Base-by-base conservation (phyloP, 2,797 vertebrate species). In the Sebastes wilsoni region DNA sequence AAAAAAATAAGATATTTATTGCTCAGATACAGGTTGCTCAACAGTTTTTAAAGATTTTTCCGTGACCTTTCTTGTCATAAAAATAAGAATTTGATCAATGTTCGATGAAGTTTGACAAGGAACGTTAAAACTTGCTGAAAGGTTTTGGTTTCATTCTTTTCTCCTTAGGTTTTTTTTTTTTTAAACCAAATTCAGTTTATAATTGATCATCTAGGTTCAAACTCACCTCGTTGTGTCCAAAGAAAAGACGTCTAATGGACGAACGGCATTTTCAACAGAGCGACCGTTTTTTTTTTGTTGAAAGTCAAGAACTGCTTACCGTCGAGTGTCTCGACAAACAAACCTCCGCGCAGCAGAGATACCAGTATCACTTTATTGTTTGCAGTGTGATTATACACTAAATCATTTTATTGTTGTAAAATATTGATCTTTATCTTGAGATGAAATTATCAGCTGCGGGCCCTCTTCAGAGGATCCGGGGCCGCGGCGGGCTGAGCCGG, bases 341-440 rank as follows among this genome's bases (percentile, higher is more conserved):
- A 20, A 56, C 22, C 42, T n/a, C 18, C 55, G 0, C 2, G 1
- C 64, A 2, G 61, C 67, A 13, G 22, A 52, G 27, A 22, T 16
- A 20, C 8, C 54, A 4, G 9, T n/a, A 2, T 36, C 79, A 1
- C 56, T 13, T n/a, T 4, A 8, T 11, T 88, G 81, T 91, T 89
- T 91, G 84, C 65, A 1, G 56, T 86, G 82, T 73, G 66, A 89
- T 86, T 77, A 73, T 22, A 56, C 64, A 70, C 79, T 66, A 81
- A 83, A 85, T 87, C 54, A 81, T 76, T 82, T 78, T 66, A 61
- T 82, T 78, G 77, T 87, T 85, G 66, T 78, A 80, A 89, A 92
- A 91, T 90, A 92, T 88, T 89, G 89, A 90, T 93, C 91, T 93
- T 92, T 86, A 81, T 89, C 74, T 88, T 38, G 60, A 91, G 87